Percentiles rank a stretch among this genome's conserved stretches.
Conservation (phyloP, 2,888 invertebrate genomes). For the Lepidocyrtoides sp. region DNA sequence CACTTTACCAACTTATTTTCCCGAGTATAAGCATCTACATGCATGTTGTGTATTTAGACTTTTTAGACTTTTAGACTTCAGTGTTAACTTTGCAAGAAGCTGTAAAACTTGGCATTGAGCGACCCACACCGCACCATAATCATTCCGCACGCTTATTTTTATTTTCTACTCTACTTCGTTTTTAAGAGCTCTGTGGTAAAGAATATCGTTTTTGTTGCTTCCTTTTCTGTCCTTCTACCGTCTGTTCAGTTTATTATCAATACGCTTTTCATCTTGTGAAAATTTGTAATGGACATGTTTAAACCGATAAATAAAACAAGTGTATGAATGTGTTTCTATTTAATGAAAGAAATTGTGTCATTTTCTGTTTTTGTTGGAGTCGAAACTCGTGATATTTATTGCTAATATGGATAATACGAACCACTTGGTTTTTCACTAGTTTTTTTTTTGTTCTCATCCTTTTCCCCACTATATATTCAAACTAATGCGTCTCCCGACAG, state of each 20-base stretch:
- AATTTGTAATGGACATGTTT: background rate
- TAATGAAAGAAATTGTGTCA: background rate
- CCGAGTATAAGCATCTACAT: background rate
- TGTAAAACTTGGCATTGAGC: slow-evolving; percentile 66
- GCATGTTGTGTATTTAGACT: background rate
- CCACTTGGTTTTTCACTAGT: slow-evolving; percentile 4
- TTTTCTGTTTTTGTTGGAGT: background rate
- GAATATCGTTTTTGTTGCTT: slow-evolving; percentile 2
- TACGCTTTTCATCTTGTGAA: background rate
- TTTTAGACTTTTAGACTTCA: no score
- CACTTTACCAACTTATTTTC: slow-evolving; percentile 29
- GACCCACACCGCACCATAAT: slow-evolving; percentile 48
- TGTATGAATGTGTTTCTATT: background rate
- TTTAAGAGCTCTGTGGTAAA: background rate
- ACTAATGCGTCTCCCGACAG: background rate
- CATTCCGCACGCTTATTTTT: slow-evolving; percentile 53
- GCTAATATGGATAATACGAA: slow-evolving; percentile 22
- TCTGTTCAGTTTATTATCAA: background rate
- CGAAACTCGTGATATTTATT: slow-evolving; percentile 39
- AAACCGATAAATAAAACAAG: background rate
- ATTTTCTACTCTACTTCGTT: slow-evolving; percentile 46
- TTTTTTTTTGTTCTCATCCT: background rate
- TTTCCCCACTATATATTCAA: slow-evolving; percentile 26
- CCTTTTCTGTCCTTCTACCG: slow-evolving; percentile 26
- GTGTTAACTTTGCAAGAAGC: background rate